Evolutionary conservation across 2,888 invertebrate genomes (phyloP).

Genomic region (Leptinotarsa rubiginosa): DNA sequence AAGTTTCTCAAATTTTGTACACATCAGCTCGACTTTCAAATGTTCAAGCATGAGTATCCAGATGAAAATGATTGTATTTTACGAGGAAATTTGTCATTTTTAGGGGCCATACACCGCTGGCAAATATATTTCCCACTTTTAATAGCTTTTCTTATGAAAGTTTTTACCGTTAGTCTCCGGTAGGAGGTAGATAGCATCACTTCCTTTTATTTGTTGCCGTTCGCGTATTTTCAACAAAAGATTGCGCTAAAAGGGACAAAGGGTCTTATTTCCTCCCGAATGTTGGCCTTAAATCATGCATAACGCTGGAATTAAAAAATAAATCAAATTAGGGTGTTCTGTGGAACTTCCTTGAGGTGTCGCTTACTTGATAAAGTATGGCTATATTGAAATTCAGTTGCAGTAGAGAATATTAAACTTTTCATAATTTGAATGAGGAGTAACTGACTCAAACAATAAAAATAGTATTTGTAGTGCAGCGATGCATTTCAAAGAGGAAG

Average conservation of each 20-base stretch:
- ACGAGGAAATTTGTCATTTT: conserved; percentile 25
- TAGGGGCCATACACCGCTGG: conserved; percentile 22
- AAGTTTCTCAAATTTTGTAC: neutral
- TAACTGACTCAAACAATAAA: neutral
- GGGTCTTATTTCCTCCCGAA: conserved; percentile 22
- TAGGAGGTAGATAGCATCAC: conserved; percentile 27
- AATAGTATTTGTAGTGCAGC: conserved; percentile 1
- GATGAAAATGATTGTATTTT: conserved; percentile 18
- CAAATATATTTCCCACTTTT: conserved; percentile 23
- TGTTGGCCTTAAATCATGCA: conserved; percentile 22
- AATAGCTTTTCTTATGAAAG: conserved; percentile 27
- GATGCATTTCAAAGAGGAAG: neutral
- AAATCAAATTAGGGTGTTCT: conserved; percentile 26
- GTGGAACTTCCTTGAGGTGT: conserved; percentile 17
- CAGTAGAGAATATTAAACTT: neutral
- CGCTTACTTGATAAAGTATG: conserved; percentile 9
- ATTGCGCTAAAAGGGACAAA: conserved; percentile 29
- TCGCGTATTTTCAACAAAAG: conserved; percentile 25
- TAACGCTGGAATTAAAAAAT: conserved; percentile 21
- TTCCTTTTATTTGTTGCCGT: conserved; percentile 27
- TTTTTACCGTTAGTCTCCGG: conserved; percentile 24
- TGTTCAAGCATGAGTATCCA: neutral
- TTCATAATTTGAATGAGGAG: too few relatives aligned
- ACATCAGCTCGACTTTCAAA: conserved; percentile 1
- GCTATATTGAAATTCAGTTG: conserved; percentile 7